Conservation (phyloP, 2,113 vertebrate genomes). For the Thunnus maccoyii region DNA sequence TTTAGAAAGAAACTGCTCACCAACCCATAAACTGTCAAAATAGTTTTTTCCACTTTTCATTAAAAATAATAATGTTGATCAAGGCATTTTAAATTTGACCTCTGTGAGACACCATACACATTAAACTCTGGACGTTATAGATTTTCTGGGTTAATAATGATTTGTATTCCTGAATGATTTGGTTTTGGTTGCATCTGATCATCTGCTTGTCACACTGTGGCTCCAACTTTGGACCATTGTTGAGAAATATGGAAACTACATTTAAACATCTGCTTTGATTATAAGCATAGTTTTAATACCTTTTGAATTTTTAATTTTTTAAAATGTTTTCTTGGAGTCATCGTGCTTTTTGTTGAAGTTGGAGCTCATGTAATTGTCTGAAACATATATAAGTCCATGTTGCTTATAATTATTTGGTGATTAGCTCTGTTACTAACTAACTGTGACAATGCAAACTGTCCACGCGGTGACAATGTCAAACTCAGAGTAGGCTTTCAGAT, state of each 20-base stretch:
- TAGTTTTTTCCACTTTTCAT: neutral
- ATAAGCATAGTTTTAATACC: no score
- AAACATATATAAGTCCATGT: neutral
- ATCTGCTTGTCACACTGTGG: neutral
- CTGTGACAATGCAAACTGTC: slow-evolving; percentile 34
- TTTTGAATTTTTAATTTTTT: neutral
- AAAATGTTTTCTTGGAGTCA: neutral
- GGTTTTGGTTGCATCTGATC: neutral
- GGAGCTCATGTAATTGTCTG: neutral
- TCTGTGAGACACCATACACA: neutral
- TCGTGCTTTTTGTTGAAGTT: neutral
- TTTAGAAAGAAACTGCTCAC: neutral
- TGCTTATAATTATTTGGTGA: neutral
- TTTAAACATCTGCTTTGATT: no score
- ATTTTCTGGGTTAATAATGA: neutral
- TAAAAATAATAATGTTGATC: neutral
- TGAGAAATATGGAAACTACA: no score
- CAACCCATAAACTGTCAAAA: neutral
- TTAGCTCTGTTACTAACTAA: neutral
- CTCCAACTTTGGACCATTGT: no score
- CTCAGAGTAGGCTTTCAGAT: slow-evolving; percentile 35
- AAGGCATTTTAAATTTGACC: neutral
- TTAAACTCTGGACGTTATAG: neutral
- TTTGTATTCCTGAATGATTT: neutral
- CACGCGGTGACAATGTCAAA: slow-evolving; percentile 41